Base-by-base conservation (phyloP, 1,140 invertebrate genomes). In the Myzus persicae region DNA sequence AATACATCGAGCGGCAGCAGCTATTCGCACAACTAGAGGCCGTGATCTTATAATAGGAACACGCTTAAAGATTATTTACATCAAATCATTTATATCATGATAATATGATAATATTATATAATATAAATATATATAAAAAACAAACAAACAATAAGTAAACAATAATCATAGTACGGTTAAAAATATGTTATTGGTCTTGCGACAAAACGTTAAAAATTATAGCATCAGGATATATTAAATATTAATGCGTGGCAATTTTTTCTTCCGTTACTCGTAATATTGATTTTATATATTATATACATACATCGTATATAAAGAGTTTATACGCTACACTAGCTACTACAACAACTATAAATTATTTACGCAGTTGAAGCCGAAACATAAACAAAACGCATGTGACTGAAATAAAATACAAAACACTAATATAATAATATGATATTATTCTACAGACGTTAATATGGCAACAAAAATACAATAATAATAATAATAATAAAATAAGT, bases 11-110 rank as follows among this genome's bases (percentile, higher is more conserved):
- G 91, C 81, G 91, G 91, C 91, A 93, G 76, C 81, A 93, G 91
- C 91, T 93, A 93, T 93, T 93, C 46, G 36, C 31, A 51, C 81
- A 93, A 93, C 81, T 93, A 93, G 91, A 93, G 46, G 91, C 91
- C 91, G 91, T 93, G 91, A 93, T 93, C 91, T 93, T 85, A 92
- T 84, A 93, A 93, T 93, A 93, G 91, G 91, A 93, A 93, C 91
- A 93, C 91, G 81, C 91, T 93, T 93, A 84, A 93, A 76, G 42
- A 84, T 85, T 90, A 82, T 93, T 93, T 84, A 93, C 91, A 93
- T 82, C 40, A 46, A 26, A 46, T 82, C 7, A 44, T 59, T 48
- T 38, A 59, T 48, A 76, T 36, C 20, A 51, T 59, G 31, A 44
- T 67, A 67, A n/a, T 59, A 26, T 59, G 38, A 82, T 42, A 76